Conservation (phyloP, 2,888 invertebrate genomes). For the Eubasilissa splendida region DNA sequence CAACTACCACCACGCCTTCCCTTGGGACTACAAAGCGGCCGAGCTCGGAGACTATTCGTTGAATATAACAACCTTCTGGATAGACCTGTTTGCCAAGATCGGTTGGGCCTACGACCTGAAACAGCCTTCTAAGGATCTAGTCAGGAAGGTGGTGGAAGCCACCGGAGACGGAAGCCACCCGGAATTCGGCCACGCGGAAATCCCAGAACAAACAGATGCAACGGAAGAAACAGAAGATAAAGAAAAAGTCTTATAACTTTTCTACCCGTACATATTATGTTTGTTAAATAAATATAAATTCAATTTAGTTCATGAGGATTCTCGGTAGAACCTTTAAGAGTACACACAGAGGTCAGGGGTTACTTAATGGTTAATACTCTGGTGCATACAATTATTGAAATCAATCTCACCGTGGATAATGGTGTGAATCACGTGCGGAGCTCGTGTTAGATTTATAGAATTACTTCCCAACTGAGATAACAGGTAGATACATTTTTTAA, state of each 20-base stretch:
- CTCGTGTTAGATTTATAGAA: too few species aligned
- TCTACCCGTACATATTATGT: too few species aligned
- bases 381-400: too few species aligned
- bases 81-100: constrained; percentile 80
- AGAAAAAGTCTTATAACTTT: background rate
- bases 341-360: too few species aligned
- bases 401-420: too few species aligned
- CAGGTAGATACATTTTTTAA: too few species aligned
- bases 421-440: too few species aligned
- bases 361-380: too few species aligned
- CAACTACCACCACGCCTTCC: constrained; percentile 95
- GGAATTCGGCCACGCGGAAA: constrained; percentile 40
- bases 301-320: too few species aligned
- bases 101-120: constrained; percentile 88
- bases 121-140: constrained; percentile 73
- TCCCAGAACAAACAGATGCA: background rate
- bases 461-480: too few species aligned
- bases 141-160: constrained; percentile 70
- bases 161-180: constrained; percentile 70
- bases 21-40: constrained; percentile 93
- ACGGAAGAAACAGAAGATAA: background rate
- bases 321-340: too few species aligned
- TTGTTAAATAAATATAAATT: too few species aligned
- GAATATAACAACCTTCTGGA: constrained; percentile 79
- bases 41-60: constrained; percentile 80